phyloP scores from a whole-genome alignment of 2,113 vertebrate genomes.

The Albula glossodonta region DNA sequence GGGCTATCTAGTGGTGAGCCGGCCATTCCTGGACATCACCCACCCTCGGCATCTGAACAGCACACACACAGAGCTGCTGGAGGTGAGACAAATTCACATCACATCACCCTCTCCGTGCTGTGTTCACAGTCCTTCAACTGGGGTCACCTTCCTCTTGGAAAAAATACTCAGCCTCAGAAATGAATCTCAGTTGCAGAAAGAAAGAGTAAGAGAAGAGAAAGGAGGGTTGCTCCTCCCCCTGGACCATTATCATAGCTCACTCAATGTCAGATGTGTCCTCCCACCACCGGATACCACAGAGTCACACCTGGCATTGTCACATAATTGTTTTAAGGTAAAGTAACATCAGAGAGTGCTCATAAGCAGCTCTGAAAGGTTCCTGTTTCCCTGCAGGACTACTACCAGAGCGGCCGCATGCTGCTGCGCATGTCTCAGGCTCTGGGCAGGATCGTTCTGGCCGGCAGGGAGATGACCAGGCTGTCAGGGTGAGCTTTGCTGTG shows the following conservation, averaged over 20 bases:
- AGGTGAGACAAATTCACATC: slow-evolving; percentile 69
- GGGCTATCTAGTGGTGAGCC: slow-evolving; percentile 93
- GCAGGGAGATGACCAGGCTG: slow-evolving; percentile 95
- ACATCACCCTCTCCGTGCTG: background rate
- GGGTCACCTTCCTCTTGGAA: no score
- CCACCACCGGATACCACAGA: no score
- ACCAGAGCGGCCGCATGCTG: slow-evolving; percentile 97
- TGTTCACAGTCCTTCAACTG: background rate
- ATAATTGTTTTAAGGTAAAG: no score
- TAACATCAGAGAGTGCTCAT: no score
- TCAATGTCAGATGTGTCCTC: no score
- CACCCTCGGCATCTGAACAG: slow-evolving; percentile 86
- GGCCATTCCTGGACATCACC: slow-evolving; percentile 82
- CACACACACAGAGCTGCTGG: slow-evolving; percentile 86
- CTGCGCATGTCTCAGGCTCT: slow-evolving; percentile 95
- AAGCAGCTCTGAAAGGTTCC: background rate
- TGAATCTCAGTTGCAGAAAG: no score
- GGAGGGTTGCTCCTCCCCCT: no score
- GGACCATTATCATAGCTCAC: no score
- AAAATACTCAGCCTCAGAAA: no score
- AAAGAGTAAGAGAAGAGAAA: no score
- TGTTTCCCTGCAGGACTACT: slow-evolving; percentile 82
- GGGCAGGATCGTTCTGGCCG: slow-evolving; percentile 93
- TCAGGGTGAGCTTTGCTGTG: slow-evolving; percentile 76
- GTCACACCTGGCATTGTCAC: no score